Conservation (phyloP, 1,140 invertebrate genomes). For the Hyles euphorbiae region DNA sequence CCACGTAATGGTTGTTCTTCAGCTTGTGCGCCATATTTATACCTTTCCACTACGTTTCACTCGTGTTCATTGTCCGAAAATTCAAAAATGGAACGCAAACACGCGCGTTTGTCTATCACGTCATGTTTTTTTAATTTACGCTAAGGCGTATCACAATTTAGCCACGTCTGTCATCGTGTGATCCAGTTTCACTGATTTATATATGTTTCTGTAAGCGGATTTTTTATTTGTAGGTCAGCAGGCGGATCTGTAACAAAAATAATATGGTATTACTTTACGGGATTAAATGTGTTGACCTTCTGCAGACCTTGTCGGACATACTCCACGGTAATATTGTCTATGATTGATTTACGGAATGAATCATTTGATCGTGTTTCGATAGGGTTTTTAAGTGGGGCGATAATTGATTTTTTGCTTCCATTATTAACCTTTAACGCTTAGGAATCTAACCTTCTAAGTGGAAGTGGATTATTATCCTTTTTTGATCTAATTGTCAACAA, state of each 20-base stretch:
- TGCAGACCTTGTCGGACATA: conserved; percentile 5
- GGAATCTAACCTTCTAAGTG: too few species aligned
- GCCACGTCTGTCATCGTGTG: conserved; percentile 31
- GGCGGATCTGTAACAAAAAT: conserved; percentile 54
- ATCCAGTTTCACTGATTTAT: conserved; percentile 27
- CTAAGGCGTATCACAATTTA: conserved; percentile 4
- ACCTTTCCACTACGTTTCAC: conserved; percentile 15
- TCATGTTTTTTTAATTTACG: neutral
- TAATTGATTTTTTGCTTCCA: too few species aligned
- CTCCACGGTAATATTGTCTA: neutral
- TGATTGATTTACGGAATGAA: conserved; percentile 15
- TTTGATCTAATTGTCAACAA: too few species aligned
- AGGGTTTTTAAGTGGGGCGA: too few species aligned
- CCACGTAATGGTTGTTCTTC: conserved; percentile 78
- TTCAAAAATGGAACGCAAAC: conserved; percentile 1
- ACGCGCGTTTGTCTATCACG: neutral
- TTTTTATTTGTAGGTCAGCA: conserved; percentile 29
- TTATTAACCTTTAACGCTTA: too few species aligned
- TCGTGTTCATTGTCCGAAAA: conserved; percentile 29
- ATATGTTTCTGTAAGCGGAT: conserved; percentile 19
- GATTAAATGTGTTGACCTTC: conserved; percentile 44
- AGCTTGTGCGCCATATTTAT: conserved; percentile 75
- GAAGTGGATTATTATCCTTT: too few species aligned
- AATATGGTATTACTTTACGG: conserved; percentile 28
- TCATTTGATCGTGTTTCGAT: conserved; percentile 24